Conservation (phyloP, 2,797 vertebrate species). For the Lagorchestes hirsutus region DNA sequence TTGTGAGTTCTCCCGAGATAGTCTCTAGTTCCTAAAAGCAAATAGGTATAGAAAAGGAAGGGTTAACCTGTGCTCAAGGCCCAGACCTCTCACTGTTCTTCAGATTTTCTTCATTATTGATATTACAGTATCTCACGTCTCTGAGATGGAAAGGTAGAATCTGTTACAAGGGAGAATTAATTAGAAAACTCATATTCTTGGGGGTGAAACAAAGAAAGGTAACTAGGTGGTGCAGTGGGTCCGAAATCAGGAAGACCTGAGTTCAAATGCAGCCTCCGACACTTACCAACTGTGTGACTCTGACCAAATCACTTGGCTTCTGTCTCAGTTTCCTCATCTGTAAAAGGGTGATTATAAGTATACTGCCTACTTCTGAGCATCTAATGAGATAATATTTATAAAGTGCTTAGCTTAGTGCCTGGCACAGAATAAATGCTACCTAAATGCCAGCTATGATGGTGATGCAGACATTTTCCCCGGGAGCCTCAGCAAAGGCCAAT, state of each 20-base stretch:
- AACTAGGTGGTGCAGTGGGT: background rate
- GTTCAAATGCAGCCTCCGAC: background rate
- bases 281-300: background rate
- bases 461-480: background rate
- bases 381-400: background rate
- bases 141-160: background rate
- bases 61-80: background rate
- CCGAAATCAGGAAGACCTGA: background rate
- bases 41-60: background rate
- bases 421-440: background rate
- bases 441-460: background rate
- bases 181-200: background rate
- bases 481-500: background rate
- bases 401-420: background rate
- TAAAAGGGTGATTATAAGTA: background rate
- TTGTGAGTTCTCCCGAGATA: background rate
- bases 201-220: background rate
- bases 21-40: background rate
- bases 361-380: background rate
- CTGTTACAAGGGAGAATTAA: background rate
- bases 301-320: background rate
- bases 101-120: background rate
- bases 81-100: background rate
- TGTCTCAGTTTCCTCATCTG: background rate
- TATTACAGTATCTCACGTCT: background rate